Percentiles rank a stretch among this genome's conserved stretches.
phyloP scores from a whole-genome alignment of 2,797 vertebrate species.

The Pogoniulus pusillus region DNA sequence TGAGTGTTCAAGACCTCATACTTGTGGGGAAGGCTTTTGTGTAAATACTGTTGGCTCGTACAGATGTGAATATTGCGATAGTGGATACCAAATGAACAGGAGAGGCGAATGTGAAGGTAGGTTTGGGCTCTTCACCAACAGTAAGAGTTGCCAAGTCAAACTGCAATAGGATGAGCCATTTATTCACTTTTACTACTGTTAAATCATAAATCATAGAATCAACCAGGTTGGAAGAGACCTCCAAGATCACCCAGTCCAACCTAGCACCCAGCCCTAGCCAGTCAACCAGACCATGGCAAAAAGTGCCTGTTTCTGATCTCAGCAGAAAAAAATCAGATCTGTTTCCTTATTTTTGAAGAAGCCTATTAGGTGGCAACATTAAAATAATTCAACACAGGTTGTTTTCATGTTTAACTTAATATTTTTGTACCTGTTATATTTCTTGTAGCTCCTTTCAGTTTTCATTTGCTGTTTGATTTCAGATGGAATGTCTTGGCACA shows the following conservation, averaged over 20 bases:
- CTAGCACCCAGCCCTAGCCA: too few species aligned
- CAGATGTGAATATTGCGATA: constrained; percentile 81
- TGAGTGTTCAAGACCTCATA: constrained; percentile 78
- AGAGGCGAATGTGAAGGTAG: constrained; percentile 81
- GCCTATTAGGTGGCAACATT: not conserved
- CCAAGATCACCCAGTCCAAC: too few species aligned
- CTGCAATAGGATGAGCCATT: not conserved
- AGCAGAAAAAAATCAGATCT: not conserved
- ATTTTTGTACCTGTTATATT: not conserved
- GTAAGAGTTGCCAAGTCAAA: not conserved
- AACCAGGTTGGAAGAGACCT: too few species aligned
- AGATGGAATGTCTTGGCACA: not conserved
- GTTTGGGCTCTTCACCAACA: not conserved
- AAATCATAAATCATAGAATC: too few species aligned
- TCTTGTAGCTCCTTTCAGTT: not conserved
- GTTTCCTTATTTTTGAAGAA: not conserved
- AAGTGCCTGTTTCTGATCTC: not conserved
- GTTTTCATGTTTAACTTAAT: not conserved
- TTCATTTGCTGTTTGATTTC: not conserved
- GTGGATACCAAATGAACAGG: constrained; percentile 78
- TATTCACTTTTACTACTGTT: not conserved
- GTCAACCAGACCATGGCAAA: too few species aligned
- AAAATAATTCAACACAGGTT: not conserved
- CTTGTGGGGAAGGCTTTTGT: constrained; percentile 81
- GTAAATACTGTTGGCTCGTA: constrained; percentile 81